Evolutionary conservation across 2,888 invertebrate species (phyloP), one percentile per base, ranked within the genome.

Genomic region (Latrodectus elegans): DNA sequence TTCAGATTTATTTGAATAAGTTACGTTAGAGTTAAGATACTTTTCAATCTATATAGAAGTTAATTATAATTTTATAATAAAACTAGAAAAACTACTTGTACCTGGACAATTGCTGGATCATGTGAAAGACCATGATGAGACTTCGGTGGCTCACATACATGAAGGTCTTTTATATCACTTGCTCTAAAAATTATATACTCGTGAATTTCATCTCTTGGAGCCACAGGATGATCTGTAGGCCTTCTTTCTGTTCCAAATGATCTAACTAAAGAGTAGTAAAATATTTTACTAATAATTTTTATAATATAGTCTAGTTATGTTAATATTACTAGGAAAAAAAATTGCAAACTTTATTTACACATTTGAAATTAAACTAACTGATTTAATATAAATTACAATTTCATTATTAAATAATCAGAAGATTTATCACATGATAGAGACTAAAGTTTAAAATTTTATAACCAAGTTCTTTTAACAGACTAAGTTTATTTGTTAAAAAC

Each of bases 231-330:
- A 92, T 97, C 96, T 8, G 98, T 97, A 91, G 97, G 97, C 70
- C 99, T 94, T 92, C 99, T 98, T 93, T 99, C 99, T 68, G 99
- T 99, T 82, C 99, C 99, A 94, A 98, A 99, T 10, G 99, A 99
- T 91, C 98, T 95, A 90, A 99, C 99, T 99, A 94, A 84, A 94
- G 93, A 92, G 8, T 49, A 49, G 60, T 22, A 49, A 38, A 38
- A 38, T 38, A 38, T 38, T 2, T 38, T 38, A 6, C 3, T 38
- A 3, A 6, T 6, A 38, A 38, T 0, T 38, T 38, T 38, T 38
- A 38, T 1, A 22, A 22, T 22, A 22, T 22, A 22, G 1, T 22
- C 22, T 22, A 22, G 22, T 22, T n/a, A n/a, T n/a, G n/a, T n/a
- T n/a, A 22, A 22, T 22, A 22, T 1, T 22, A 22, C 0, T 22